Base-by-base conservation (phyloP, 1,140 invertebrate species). In the Antheraea pernyi region DNA sequence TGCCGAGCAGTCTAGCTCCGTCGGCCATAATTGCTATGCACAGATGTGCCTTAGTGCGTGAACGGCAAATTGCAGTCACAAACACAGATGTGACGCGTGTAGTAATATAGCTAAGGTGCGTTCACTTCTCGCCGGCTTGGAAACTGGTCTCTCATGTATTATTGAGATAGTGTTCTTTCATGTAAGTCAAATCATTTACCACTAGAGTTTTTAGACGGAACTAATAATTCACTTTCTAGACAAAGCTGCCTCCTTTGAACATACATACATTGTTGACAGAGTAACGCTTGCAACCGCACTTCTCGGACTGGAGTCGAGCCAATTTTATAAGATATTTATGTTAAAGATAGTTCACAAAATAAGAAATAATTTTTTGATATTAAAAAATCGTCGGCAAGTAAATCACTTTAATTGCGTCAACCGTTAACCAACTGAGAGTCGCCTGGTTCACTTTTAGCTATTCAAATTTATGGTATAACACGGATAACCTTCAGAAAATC, bases 1-100 rank as follows among this genome's bases (percentile, higher is more conserved):
- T 79, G 85, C 83, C 84, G 79, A 75, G 79, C 85, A 75, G 83
- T 86, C 84, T 88, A 80, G 74, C 78, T 73, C 67, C 16, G 72
- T 58, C 69, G 76, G 53, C 37, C 53, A 63, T 72, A 70, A 79
- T 77, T 78, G 73, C 69, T 75, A 76, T 75, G 66, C 30, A 19
- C 62, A 48, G 46, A 37, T 46, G 74, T 70, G 71, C 72, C 58
- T 60, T 68, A 72, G 72, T 72, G 68, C 70, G 71, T 75, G 48
- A 60, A 58, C 46, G 67, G 69, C 71, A 66, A 73, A 48, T 60
- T 59, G 37, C 65, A 39, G 46, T 16, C 46, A 53, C 46, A 16
- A 53, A 16, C 46, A 53, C 46, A 53, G 11, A 53, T 16, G 46
- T 53, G 46, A 53, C 46, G 46, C 39, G 39, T 42, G 39, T 42